Evolutionary conservation across 2,888 invertebrate genomes (phyloP).

Genomic region (Napeogenes inachia): DNA sequence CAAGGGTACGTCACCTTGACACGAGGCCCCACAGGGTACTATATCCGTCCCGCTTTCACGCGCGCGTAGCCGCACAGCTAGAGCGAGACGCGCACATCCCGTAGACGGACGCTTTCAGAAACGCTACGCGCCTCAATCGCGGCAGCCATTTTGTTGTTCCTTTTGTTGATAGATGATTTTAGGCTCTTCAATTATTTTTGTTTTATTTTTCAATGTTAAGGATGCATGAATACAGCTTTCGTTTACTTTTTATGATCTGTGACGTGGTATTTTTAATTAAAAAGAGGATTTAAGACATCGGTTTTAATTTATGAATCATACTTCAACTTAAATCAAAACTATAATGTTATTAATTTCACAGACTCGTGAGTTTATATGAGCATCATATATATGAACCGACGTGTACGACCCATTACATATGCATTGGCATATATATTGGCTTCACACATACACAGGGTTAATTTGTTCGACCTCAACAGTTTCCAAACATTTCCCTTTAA

Average conservation of each 20-base stretch:
- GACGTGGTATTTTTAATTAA: not conserved
- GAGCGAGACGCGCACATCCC: slow-evolving; percentile 52
- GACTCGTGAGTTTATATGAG: no score
- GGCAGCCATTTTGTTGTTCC: slow-evolving; percentile 68
- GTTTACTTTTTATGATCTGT: slow-evolving; percentile 10
- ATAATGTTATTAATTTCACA: no score
- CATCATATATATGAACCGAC: no score
- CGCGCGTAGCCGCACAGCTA: slow-evolving; percentile 46
- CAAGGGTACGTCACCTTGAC: slow-evolving; percentile 72
- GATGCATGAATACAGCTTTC: slow-evolving; percentile 29
- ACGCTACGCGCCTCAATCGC: slow-evolving; percentile 62
- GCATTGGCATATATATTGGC: no score
- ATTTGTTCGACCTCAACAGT: not conserved
- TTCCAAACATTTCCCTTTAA: not conserved
- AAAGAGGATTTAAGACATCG: slow-evolving; percentile 21
- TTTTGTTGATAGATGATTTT: slow-evolving; percentile 58
- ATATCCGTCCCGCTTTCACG: slow-evolving; percentile 47
- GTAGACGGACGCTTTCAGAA: slow-evolving; percentile 75
- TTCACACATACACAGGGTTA: no score
- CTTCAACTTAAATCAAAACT: no score
- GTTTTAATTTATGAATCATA: slow-evolving; percentile 19
- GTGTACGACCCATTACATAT: no score
- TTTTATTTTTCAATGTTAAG: slow-evolving; percentile 20
- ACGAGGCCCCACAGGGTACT: slow-evolving; percentile 66
- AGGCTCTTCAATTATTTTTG: slow-evolving; percentile 33